Base-by-base conservation (phyloP, 2,888 invertebrate genomes). In the Noctua pronuba region DNA sequence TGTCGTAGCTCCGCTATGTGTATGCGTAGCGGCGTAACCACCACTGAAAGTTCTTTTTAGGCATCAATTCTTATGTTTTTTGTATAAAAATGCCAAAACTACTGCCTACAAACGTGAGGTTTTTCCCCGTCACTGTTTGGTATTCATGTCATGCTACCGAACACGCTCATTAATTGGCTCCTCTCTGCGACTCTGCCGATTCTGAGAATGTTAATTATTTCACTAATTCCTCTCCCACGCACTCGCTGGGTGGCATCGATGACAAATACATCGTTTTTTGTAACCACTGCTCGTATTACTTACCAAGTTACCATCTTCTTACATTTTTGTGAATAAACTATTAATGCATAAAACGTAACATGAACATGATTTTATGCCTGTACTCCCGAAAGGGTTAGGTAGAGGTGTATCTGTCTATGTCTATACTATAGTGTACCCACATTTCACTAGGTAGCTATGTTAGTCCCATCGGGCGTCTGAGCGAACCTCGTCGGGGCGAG, bases 151-250 rank as follows among this genome's bases (percentile, higher is more conserved):
- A 11, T 41, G 73, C 67, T 69, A 46, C 73, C 58, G 44, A 75
- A 73, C 67, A 70, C 38, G 55, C 65, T 67, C 38, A 73, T 80
- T 78, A 83, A 82, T 80, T 80, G 75, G 35, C 78, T 44, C 46
- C 28, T 31, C 64, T 64, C 49, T 11, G 41, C 52, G 31, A 28
- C 65, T 66, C 38, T 13, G 35, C 44, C 8, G 73, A 38, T 83
- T 80, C 77, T 31, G 66, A 75, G 87, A 85, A 85, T 80, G 75
- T 74, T 82, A 82, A 83, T 80, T 80, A 87, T 80, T 68, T 80
- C 44, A 66, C 77, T 82, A 83, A 85, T 83, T 80, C 69, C 21
- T 31, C 79, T 74, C 87, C 83, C 77, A 82, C 89, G 24, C 58
- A 49, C 58, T 58, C 62, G 49, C 65, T 75, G 80, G 70, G 83